These are phyloP conservation scores for Chloroclystis v-ata DNA, from an alignment of 2,888 invertebrate species.

Conservation along the genomic window DNA sequence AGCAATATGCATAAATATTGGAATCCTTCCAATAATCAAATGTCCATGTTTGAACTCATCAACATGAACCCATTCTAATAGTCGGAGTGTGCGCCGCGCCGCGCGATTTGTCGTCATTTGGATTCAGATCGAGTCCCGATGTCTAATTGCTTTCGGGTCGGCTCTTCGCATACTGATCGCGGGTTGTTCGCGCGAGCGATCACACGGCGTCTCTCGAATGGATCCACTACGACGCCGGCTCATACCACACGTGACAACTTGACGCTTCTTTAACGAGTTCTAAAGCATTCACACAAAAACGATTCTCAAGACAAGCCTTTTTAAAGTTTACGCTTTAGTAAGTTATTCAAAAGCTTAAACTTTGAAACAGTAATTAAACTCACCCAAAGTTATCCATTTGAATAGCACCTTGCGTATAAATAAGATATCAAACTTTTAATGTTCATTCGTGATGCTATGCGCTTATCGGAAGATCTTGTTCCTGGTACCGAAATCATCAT, in stretches of 20 bases:
- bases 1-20: too few relatives aligned
- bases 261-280: too few relatives aligned
- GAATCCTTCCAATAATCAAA: too few relatives aligned
- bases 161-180: constrained; percentile 52
- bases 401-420: background rate
- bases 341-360: too few relatives aligned
- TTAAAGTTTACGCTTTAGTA: too few relatives aligned
- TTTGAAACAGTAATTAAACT: background rate
- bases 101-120: constrained; percentile 39
- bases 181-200: constrained; percentile 10
- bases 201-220: constrained; percentile 3
- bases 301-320: too few relatives aligned
- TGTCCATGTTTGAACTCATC: too few relatives aligned
- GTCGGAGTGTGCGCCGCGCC: constrained; percentile 46
- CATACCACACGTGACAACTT: background rate
- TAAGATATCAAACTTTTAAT: background rate
- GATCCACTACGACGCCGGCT: background rate
- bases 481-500: constrained; percentile 1
- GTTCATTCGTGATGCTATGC: constrained; percentile 2
- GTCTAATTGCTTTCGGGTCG: constrained; percentile 61
- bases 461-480: constrained; percentile 16
- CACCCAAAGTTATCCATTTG: background rate
- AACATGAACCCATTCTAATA: too few relatives aligned
- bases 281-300: too few relatives aligned
- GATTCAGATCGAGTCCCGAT: constrained; percentile 56